A percentile compares a stretch with the other conserved stretches of the same genome.
Conservation (phyloP, 2,113 vertebrate species). For the Tachysurus vachellii region DNA sequence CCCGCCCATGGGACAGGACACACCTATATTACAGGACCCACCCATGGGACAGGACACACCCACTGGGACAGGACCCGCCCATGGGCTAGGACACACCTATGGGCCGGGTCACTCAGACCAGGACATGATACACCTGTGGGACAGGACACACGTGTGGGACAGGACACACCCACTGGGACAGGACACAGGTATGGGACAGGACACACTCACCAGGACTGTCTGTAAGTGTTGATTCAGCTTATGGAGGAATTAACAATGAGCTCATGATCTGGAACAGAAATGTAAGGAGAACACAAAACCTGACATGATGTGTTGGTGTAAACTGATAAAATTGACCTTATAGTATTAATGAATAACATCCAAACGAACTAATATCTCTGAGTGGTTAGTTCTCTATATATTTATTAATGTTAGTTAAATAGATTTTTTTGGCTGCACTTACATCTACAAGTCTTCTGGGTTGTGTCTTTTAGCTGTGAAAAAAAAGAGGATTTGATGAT, state of each 20-base stretch:
- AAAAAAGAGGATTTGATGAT: neutral
- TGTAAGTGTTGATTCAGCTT: neutral
- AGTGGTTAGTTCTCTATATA: neutral
- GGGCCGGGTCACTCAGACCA: no score
- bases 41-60: neutral
- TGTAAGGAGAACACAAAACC: neutral
- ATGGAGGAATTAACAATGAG: neutral
- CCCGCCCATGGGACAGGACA: neutral
- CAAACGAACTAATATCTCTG: neutral
- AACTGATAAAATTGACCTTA: neutral
- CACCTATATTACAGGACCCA: no score
- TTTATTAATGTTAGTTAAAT: neutral
- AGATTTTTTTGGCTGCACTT: neutral
- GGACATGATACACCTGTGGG: no score
- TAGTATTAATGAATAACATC: neutral
- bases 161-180: no score
- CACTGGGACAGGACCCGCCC: no score
- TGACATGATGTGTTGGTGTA: neutral
- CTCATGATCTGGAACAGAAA: neutral
- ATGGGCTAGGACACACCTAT: no score
- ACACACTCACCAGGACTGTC: neutral
- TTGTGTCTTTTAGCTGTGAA: neutral
- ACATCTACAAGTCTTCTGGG: neutral
- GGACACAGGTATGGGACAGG: no score
- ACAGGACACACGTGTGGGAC: no score